Conservation (phyloP, 2,113 vertebrate species). For the Lophura nycthemera region DNA sequence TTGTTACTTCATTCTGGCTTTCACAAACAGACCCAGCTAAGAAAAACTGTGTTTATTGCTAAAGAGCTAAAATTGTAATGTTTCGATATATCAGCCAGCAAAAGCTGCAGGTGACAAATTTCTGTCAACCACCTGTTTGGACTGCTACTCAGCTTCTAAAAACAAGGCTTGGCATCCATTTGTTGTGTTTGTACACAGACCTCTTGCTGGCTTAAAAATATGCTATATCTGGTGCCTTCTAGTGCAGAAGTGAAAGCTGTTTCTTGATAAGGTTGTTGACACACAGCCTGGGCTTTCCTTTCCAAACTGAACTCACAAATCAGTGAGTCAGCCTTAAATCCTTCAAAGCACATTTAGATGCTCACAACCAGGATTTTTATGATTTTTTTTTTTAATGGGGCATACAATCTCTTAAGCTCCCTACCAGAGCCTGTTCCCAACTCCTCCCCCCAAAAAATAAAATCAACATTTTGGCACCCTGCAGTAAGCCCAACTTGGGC, state of each 20-base stretch:
- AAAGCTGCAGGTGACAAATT: not conserved
- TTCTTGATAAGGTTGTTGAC: slow-evolving; percentile 30
- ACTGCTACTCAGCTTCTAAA: not conserved
- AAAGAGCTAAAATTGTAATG: not conserved
- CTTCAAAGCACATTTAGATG: not conserved
- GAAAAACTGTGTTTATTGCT: not conserved
- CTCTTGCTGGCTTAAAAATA: not conserved
- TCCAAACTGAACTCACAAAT: not conserved
- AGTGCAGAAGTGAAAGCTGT: not conserved
- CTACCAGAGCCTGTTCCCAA: not conserved
- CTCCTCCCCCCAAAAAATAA: no score
- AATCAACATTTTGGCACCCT: not conserved
- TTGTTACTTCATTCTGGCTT: not conserved
- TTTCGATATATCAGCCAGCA: not conserved
- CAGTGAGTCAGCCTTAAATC: not conserved
- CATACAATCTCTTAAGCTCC: not conserved
- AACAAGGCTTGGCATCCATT: not conserved
- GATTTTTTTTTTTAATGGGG: not conserved
- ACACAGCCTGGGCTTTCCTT: not conserved
- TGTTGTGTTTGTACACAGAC: not conserved
- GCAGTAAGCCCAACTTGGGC: not conserved
- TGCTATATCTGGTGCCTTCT: not conserved
- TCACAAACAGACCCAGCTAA: not conserved
- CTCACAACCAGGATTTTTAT: not conserved
- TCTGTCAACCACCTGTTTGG: not conserved